A percentile compares a stretch with the other conserved stretches of the same genome.
These are phyloP conservation scores for Agrotis ipsilon DNA, from an alignment of 2,888 invertebrate genomes.

Conservation along the genomic window DNA sequence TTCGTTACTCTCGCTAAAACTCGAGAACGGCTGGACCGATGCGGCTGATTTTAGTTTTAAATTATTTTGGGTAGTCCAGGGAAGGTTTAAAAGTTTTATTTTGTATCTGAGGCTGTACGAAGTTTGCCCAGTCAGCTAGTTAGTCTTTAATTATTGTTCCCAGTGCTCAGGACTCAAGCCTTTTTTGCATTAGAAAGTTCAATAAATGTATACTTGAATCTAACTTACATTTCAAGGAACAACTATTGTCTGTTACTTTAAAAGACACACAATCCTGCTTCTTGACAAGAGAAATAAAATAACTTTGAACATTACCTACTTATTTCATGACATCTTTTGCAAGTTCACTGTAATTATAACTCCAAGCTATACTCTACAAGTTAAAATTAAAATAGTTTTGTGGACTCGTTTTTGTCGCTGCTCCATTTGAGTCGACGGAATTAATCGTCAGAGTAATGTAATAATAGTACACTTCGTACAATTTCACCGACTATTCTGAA, in stretches of 20 bases:
- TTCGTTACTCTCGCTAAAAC: too few relatives aligned
- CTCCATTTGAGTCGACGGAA: slow-evolving; percentile 33
- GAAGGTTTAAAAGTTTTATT: too few relatives aligned
- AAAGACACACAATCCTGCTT: neutral
- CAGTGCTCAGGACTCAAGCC: too few relatives aligned
- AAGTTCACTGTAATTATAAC: slow-evolving; percentile 16
- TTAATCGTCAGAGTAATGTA: slow-evolving; percentile 27
- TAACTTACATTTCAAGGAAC: too few relatives aligned
- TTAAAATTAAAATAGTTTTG: slow-evolving; percentile 36
- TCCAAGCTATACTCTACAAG: slow-evolving; percentile 15
- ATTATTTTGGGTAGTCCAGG: too few relatives aligned
- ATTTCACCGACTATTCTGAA: slow-evolving; percentile 19
- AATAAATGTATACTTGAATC: neutral
- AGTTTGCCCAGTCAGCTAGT: too few relatives aligned
- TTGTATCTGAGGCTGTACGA: too few relatives aligned
- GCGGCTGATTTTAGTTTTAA: too few relatives aligned
- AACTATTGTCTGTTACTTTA: too few relatives aligned
- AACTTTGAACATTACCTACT: neutral
- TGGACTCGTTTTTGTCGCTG: slow-evolving; percentile 8
- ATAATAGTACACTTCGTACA: slow-evolving; percentile 24
- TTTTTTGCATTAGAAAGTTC: neutral
- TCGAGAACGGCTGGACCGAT: too few relatives aligned
- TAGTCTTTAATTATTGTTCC: too few relatives aligned
- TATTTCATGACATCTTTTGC: neutral
- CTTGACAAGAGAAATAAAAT: neutral